Base-by-base conservation (phyloP, 2,888 invertebrate species). In the Drosophila paramelanica region DNA sequence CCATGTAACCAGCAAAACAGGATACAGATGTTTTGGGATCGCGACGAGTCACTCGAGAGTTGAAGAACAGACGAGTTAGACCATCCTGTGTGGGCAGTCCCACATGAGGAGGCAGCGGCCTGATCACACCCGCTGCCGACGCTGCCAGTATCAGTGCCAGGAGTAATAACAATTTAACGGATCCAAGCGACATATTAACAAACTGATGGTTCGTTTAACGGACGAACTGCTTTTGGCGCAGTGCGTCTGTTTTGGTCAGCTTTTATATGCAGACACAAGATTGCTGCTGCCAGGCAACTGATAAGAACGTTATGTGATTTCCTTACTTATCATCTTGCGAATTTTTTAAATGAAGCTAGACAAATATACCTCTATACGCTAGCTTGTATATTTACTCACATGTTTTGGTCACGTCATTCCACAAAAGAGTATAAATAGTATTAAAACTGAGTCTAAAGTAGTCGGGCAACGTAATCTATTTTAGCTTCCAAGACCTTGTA, bases 1-100 rank as follows among this genome's bases (percentile, higher is more conserved):
- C 66, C 25, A 90, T 90, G 47, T 91, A 90, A 55, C 90, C 81
- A 5, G 73, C 76, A 58, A 90, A 90, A 41, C 90, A 90, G 42
- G 77, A 73, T 52, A 90, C 77, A 8, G 91, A 83, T 0, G 70
- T 70, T n/a, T 47, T 46, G 11, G 90, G 90, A 70, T 90, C 85
- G 13, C 67, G 79, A 6, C 67, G 72, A 1, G 85, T 79, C 20
- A 84, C 67, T n/a, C 79, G 79, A 2, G 90, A 84, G 33, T 65
- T 80, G 11, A 90, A 80, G 57, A 90, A 86, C 23, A 91, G 64
- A 5, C 75, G 78, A 1, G 90, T 81, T 20, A 90, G 68, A 4
- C 88, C 85, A 39, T 90, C 89, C 50, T 78, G 71, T 0, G 76
- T 80, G 46, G 88, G 85, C 31, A 82, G 47, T 4, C 82, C 89